These are phyloP conservation scores for Ahaetulla prasina DNA, from an alignment of 2,113 vertebrate genomes.

Conservation along the genomic window DNA sequence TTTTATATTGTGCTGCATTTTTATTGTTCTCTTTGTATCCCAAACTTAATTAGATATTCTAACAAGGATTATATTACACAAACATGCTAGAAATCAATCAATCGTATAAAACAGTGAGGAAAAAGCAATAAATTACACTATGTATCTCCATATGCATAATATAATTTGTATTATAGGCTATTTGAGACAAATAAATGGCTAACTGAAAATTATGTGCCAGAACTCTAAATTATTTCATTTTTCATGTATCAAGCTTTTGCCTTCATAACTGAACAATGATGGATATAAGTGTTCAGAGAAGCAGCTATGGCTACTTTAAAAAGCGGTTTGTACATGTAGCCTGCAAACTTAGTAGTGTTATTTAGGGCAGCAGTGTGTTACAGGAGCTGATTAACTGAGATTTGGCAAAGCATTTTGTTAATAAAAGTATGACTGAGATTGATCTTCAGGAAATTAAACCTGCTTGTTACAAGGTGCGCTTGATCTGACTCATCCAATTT, in stretches of 20 bases:
- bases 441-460: not conserved
- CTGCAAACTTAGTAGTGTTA: not conserved
- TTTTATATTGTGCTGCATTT: not conserved
- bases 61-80: not conserved
- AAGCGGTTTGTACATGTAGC: not conserved
- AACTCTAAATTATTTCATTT: not conserved
- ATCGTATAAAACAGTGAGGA: not conserved
- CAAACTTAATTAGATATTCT: not conserved
- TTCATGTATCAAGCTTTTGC: not conserved
- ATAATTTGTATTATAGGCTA: not conserved
- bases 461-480: not conserved
- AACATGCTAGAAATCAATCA: not conserved
- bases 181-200: not conserved
- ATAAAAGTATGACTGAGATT: conserved; percentile 1
- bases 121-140: not conserved
- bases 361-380: not conserved
- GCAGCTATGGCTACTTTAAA: not conserved
- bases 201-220: not conserved
- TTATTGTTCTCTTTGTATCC: not conserved
- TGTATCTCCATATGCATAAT: not conserved
- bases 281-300: not conserved
- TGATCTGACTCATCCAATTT: not conserved
- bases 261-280: not conserved
- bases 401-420: not conserved
- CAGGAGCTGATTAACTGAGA: fast-evolving